Percentiles rank a stretch among this genome's conserved stretches.
Evolutionary conservation across 1,140 invertebrate species (phyloP).

Genomic region (Geopemphigus sp.): DNA sequence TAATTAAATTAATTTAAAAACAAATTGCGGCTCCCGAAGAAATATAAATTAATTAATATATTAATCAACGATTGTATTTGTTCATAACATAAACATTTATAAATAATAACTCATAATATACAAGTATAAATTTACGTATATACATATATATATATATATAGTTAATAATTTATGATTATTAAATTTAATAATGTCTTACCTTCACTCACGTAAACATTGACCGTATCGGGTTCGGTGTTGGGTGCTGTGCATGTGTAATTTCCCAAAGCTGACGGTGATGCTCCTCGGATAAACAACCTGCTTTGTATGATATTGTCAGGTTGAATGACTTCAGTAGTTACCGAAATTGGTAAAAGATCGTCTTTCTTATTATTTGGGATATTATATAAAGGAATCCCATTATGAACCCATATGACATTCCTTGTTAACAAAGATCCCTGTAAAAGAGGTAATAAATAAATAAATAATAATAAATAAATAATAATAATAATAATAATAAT

Average conservation of each 20-base stretch:
- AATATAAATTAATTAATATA: no score
- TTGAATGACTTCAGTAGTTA: slow-evolving; percentile 54
- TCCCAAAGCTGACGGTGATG: slow-evolving; percentile 79
- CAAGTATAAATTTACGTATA: no score
- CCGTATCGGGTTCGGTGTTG: slow-evolving; percentile 83
- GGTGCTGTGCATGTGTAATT: slow-evolving; percentile 89
- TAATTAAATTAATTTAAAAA: no score
- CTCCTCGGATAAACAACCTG: slow-evolving; percentile 76
- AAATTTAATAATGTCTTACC: slow-evolving; percentile 62
- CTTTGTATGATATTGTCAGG: slow-evolving; percentile 62
- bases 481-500: neutral
- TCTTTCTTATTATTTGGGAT: slow-evolving; percentile 35
- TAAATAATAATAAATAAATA: no score
- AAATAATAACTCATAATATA: no score
- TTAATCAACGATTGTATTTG: no score
- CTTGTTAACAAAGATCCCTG: slow-evolving; percentile 23
- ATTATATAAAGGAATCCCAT: slow-evolving; percentile 31
- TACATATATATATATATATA: no score
- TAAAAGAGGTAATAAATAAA: neutral
- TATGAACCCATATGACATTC: slow-evolving; percentile 37
- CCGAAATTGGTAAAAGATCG: slow-evolving; percentile 54
- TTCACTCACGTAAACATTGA: slow-evolving; percentile 87
- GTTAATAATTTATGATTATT: no score
- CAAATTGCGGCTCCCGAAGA: no score
- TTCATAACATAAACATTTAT: no score